Evolutionary conservation across 2,888 invertebrate genomes (phyloP).

Genomic region (Diplolepis rosae): DNA sequence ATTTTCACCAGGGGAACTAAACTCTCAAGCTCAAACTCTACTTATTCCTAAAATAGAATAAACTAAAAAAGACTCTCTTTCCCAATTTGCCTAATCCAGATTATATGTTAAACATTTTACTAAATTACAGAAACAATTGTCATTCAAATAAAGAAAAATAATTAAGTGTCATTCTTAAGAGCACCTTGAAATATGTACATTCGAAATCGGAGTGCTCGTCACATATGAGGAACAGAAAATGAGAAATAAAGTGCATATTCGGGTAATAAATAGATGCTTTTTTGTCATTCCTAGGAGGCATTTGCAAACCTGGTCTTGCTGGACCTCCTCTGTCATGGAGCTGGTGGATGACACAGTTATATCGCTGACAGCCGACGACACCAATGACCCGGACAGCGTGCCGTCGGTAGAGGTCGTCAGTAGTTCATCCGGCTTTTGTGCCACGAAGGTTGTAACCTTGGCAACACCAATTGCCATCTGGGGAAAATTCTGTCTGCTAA

Average conservation of each 20-base stretch:
- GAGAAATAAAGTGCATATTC: not conserved
- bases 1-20: not conserved
- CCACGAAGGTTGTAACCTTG: conserved; percentile 56
- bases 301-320: conserved; percentile 71
- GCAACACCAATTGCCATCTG: conserved; percentile 60
- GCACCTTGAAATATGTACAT: conserved; percentile 5
- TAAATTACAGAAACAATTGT: not conserved
- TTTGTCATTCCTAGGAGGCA: conserved; percentile 61
- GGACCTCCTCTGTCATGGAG: conserved; percentile 66
- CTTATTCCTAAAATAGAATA: not conserved
- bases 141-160: not conserved
- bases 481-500: conserved; percentile 47
- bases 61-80: not conserved
- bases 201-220: conserved; percentile 13
- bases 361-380: conserved; percentile 54
- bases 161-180: conserved; percentile 20
- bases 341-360: conserved; percentile 65
- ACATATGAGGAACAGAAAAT: not conserved
- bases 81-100: not conserved
- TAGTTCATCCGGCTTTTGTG: conserved; percentile 57
- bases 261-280: conserved; percentile 6
- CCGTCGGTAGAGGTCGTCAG: conserved; percentile 63
- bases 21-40: not conserved
- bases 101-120: not conserved
- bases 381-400: conserved; percentile 60